Evolutionary conservation across 2,888 invertebrate genomes (phyloP), one percentile per base, ranked within the genome.

Genomic region (Choristoneura rosaceana): DNA sequence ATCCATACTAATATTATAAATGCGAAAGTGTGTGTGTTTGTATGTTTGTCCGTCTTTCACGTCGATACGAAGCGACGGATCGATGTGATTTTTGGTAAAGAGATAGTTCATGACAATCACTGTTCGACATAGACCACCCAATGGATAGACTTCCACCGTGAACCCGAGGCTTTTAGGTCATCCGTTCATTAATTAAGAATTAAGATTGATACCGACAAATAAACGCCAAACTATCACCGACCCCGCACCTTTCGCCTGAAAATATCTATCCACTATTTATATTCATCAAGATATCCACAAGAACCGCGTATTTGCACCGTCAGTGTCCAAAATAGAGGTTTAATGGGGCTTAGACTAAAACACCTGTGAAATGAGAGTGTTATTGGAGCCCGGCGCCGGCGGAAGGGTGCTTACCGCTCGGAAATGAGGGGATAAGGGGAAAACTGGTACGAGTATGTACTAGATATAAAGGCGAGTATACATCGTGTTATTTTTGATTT

Each of bases 381-480:
- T 67, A 71, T 63, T 38, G 17, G 47, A 47, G 43, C 25, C 63
- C 15, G 71, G 58, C 71, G 71, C 67, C 71, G 71, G 67, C 71
- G 71, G 71, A 63, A 67, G 67, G 62, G 65, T 59, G 65, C 65
- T 50, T 50, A 52, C 70, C 17, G 33, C 47, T 10, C 63, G 62
- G 62, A 63, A 58, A 71, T 61, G 17, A 33, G 17, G 34, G 66
- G 67, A 71, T 71, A 62, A 41, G 71, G 62, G 67, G 67, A 62
- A 43, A 71, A 60, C 62, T 63, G 58, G 15, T 38, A 33, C 25
- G 14, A 58, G 33, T 33, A 59, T 34, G 15, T 50, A 62, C 43
- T 8, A 15, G 50, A n/a, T n/a, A n/a, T n/a, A n/a, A n/a, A n/a
- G n/a, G 25, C 25, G 25, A 25, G 25, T 25, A 25, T 25, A 25